Base-by-base conservation (phyloP, 2,797 vertebrate genomes). In the Potorous gilbertii region DNA sequence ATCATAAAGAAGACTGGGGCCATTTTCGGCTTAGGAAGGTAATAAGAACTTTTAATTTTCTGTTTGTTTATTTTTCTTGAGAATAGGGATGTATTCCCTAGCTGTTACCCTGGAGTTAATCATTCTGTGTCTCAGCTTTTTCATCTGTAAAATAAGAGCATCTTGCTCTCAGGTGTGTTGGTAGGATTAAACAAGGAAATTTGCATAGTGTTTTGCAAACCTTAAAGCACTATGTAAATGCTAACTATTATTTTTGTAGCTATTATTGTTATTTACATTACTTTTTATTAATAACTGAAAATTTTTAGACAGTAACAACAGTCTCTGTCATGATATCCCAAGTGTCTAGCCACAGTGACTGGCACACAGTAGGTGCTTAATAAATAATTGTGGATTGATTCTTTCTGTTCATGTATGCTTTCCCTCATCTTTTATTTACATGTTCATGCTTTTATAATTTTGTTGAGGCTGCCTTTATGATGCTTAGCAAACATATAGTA, bases 1-100 rank as follows among this genome's bases (percentile, higher is more conserved):
- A 98, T 93, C 99, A 99, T 91, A 99, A 99, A 99, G 99, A 99
- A 95, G 99, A 99, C 8, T 99, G 99, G 99, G 99, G 99, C 93
- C 99, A 99, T 97, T 99, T 99, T 98, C 99, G 99, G 96, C 99
- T 99, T 94, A 99, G 99, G 97, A 99, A 99, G 99, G 99, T 99
- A 98, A 93, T 1, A 91, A 50, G 54, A 92, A 96, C 95, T 66
- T 97, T 55, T 97, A 92, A 52, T 95, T 0, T 94, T 74, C 92
- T 56, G 56, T 56, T 56, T 13, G 57, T 21, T 87, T 11, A 1
- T 87, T 87, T 24, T 21, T 81, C 40, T 87, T 87, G 40, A 16
- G 74, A 87, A 87, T 50, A 10, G 2, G 40, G 74, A 50, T 87
- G 3, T 50, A 27, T 9, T 50, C 24, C 21, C 74, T 87, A 50